Conservation (phyloP, 2,888 invertebrate species). For the Callosobruchus maculatus region DNA sequence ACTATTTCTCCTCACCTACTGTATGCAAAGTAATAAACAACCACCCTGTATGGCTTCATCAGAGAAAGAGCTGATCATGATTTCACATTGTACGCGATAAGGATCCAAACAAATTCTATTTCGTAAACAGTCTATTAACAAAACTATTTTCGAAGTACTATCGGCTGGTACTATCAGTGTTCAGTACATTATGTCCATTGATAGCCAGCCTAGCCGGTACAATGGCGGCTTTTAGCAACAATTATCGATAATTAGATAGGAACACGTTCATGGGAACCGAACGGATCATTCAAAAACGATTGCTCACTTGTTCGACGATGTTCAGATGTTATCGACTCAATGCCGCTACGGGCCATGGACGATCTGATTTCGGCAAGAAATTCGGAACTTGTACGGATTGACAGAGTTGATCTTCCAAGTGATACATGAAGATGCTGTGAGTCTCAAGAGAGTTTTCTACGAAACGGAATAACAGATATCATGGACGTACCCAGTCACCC, state of each 20-base stretch:
- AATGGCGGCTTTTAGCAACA: not conserved
- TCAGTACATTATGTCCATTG: not conserved
- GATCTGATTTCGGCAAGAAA: not conserved
- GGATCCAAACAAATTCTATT: not conserved
- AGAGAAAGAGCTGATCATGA: not conserved
- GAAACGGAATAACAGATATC: too few species aligned
- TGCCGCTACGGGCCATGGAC: not conserved
- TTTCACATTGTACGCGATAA: not conserved
- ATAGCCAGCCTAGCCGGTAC: not conserved
- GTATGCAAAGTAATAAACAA: too few species aligned
- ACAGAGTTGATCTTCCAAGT: not conserved
- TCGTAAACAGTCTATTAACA: not conserved
- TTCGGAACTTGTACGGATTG: not conserved
- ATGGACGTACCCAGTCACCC: too few species aligned
- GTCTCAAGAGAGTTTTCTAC: too few species aligned
- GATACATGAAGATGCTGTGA: not conserved
- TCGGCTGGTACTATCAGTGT: not conserved
- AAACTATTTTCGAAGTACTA: not conserved
- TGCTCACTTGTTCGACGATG: not conserved
- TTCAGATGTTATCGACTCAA: not conserved
- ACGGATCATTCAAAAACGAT: not conserved
- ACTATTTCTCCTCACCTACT: too few species aligned
- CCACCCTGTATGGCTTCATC: not conserved
- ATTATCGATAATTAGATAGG: not conserved
- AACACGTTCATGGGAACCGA: not conserved